Evolutionary conservation across 2,797 vertebrate genomes (phyloP).

Genomic region (Potorous gilbertii): DNA sequence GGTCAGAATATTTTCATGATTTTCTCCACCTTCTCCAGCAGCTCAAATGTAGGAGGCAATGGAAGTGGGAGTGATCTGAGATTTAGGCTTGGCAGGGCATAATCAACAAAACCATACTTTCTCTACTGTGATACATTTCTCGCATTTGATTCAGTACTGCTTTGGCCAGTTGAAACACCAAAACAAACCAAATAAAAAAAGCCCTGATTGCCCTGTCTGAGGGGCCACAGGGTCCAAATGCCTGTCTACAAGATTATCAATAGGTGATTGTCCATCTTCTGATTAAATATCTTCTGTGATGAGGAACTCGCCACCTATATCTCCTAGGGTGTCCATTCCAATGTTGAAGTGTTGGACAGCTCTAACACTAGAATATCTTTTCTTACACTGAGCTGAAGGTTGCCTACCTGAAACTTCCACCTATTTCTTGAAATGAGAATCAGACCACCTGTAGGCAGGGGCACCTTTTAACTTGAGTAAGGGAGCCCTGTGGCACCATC

Average conservation of each 20-base stretch:
- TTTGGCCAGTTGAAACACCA: neutral
- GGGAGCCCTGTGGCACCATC: neutral
- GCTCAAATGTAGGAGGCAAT: neutral
- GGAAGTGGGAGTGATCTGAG: neutral
- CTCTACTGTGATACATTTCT: neutral
- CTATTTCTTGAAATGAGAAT: neutral
- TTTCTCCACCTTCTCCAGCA: neutral
- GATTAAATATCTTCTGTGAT: neutral
- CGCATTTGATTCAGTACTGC: neutral
- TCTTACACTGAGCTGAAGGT: neutral
- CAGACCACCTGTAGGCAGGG: neutral
- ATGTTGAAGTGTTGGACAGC: neutral
- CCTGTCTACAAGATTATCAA: neutral
- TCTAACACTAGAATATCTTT: neutral
- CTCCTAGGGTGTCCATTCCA: neutral
- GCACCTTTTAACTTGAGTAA: neutral
- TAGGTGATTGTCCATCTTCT: neutral
- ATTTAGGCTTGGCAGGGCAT: neutral
- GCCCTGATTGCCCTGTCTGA: neutral
- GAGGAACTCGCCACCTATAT: neutral
- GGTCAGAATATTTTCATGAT: neutral
- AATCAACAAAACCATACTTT: neutral
- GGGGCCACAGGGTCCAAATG: neutral
- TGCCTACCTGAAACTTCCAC: neutral
- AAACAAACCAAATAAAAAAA: neutral